A percentile compares a stretch with the other conserved stretches of the same genome.
phyloP scores from a whole-genome alignment of 2,797 vertebrate genomes.

The Anguilla megastoma region DNA sequence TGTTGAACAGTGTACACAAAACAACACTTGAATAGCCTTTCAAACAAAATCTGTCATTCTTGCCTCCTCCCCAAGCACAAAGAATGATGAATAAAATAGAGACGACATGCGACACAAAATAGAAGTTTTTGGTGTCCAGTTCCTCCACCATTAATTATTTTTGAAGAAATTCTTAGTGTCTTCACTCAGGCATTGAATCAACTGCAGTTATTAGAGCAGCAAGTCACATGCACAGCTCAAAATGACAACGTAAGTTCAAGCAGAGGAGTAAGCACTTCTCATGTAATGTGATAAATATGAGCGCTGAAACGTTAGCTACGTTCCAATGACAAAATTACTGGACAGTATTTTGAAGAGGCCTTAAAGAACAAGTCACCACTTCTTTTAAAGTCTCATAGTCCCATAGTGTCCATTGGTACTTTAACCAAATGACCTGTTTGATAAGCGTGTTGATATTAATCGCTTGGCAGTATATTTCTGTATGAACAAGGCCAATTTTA shows the following conservation, averaged over 20 bases:
- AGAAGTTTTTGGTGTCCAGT: background rate
- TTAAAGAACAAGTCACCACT: slow-evolving; percentile 1
- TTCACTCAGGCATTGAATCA: background rate
- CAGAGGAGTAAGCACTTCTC: background rate
- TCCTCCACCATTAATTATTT: background rate
- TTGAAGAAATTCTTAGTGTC: background rate
- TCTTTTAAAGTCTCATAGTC: background rate
- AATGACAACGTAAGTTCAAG: background rate
- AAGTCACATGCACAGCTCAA: background rate
- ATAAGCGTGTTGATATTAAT: background rate
- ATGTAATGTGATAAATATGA: slow-evolving; percentile 3
- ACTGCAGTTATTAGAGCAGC: background rate
- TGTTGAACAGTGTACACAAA: background rate
- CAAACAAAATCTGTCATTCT: background rate
- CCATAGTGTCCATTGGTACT: background rate
- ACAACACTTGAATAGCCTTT: background rate
- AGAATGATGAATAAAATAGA: background rate
- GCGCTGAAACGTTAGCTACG: background rate
- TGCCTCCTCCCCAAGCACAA: background rate
- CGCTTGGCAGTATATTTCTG: background rate
- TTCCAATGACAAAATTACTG: background rate
- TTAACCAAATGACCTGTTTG: too few species aligned
- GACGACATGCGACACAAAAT: background rate
- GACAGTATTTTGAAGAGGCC: background rate
- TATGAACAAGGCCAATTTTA: background rate